Evolutionary conservation across 2,113 vertebrate species (phyloP).

Genomic region (Lontra canadensis): DNA sequence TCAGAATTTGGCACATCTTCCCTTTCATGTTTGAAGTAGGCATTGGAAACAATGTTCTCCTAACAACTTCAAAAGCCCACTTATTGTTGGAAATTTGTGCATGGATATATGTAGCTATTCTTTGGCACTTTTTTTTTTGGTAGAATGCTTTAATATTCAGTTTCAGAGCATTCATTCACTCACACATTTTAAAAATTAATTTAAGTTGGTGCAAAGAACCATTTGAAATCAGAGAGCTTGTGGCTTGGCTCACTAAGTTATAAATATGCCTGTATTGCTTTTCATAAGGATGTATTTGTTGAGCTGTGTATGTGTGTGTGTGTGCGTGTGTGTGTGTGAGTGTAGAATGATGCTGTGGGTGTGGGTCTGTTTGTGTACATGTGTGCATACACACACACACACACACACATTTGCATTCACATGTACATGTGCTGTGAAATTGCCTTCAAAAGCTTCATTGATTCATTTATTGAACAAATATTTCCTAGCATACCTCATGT

Average conservation of each 20-base stretch:
- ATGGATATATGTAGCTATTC: constrained; percentile 40
- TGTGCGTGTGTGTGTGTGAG: neutral
- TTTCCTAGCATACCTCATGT: neutral
- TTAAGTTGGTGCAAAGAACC: constrained; percentile 46
- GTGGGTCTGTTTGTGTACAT: neutral
- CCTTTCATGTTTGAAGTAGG: constrained; percentile 63
- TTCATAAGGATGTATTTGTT: neutral
- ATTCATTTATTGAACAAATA: neutral
- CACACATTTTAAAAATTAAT: constrained; percentile 37
- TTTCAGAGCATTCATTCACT: constrained; percentile 62
- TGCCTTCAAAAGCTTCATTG: neutral
- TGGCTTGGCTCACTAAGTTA: neutral
- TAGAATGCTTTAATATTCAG: constrained; percentile 55
- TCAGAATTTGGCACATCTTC: constrained; percentile 64
- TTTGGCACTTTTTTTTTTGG: constrained; percentile 45
- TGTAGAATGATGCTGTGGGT: neutral
- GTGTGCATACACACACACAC: no score
- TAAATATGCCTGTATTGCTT: neutral
- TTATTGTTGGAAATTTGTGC: constrained; percentile 58
- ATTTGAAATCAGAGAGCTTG: constrained; percentile 39
- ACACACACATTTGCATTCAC: neutral
- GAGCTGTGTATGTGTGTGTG: neutral
- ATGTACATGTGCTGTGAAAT: neutral
- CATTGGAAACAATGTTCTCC: constrained; percentile 54
- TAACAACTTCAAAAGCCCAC: constrained; percentile 64